These are phyloP conservation scores for Festucalex cinctus DNA, from an alignment of 2,113 vertebrate species.

Conservation along the genomic window DNA sequence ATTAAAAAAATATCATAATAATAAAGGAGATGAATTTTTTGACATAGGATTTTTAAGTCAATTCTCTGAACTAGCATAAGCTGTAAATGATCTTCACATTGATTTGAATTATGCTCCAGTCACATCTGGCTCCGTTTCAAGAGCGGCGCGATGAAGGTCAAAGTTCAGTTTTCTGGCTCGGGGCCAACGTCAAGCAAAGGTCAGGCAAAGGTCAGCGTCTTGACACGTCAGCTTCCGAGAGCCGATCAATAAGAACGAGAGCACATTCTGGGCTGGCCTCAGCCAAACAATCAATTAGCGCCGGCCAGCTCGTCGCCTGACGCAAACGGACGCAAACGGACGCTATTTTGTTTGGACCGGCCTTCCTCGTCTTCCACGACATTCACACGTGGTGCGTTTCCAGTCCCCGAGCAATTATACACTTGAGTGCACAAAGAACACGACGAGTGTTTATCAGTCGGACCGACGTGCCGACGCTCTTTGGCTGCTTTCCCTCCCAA, in stretches of 20 bases:
- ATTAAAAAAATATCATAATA: no score
- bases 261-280: constrained; percentile 70
- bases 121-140: constrained; percentile 39
- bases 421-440: constrained; percentile 70
- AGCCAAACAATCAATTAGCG: constrained; percentile 67
- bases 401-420: constrained; percentile 72
- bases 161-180: constrained; percentile 75
- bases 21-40: no score
- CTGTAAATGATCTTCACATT: constrained; percentile 1
- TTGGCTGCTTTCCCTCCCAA: constrained; percentile 60
- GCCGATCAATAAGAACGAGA: constrained; percentile 83
- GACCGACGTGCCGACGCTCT: no score
- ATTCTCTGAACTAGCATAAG: not conserved
- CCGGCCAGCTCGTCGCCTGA: constrained; percentile 26
- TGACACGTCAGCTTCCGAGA: constrained; percentile 76
- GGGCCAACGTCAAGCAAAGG: constrained; percentile 88
- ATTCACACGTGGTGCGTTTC: constrained; percentile 73
- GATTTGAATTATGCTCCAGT: constrained; percentile 84
- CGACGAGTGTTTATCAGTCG: constrained; percentile 71
- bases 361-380: constrained; percentile 69
- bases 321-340: constrained; percentile 64
- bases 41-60: no score
- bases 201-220: constrained; percentile 76
- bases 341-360: constrained; percentile 67
- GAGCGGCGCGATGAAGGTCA: constrained; percentile 51